phyloP scores from a whole-genome alignment of 2,113 vertebrate species.

The Elephas maximus region DNA sequence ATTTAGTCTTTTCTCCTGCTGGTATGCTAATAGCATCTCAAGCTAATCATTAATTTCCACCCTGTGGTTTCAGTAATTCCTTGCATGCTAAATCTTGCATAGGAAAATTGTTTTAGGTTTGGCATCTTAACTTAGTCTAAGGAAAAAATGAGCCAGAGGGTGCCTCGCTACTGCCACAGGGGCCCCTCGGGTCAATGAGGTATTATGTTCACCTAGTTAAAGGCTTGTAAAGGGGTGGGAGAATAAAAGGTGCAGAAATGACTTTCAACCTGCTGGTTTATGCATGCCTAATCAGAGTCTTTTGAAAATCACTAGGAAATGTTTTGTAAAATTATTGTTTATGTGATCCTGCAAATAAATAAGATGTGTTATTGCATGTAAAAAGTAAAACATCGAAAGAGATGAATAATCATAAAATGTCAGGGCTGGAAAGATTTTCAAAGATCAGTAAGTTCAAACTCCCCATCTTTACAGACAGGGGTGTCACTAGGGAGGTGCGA shows the following conservation, averaged over 20 bases:
- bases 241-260: not conserved
- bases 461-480: not conserved
- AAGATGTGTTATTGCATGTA: not conserved
- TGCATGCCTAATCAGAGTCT: not conserved
- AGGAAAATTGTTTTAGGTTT: constrained; percentile 79
- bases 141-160: constrained; percentile 63
- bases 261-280: not conserved
- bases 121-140: constrained; percentile 65
- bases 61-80: constrained; percentile 79
- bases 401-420: not conserved
- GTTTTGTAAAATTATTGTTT: constrained; percentile 48
- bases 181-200: not conserved
- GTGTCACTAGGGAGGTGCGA: too few relatives aligned
- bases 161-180: not conserved
- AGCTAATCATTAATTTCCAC: constrained; percentile 84
- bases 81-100: constrained; percentile 75
- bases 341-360: not conserved
- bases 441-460: not conserved
- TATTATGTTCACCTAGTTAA: not conserved
- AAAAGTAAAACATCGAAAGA: not conserved
- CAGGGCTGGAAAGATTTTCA: not conserved
- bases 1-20: constrained; percentile 81
- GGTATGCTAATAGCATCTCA: constrained; percentile 80
- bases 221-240: not conserved
- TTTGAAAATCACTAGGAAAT: not conserved